Evolutionary conservation across 2,797 vertebrate species (phyloP).

Genomic region (Sandelia bainsii): DNA sequence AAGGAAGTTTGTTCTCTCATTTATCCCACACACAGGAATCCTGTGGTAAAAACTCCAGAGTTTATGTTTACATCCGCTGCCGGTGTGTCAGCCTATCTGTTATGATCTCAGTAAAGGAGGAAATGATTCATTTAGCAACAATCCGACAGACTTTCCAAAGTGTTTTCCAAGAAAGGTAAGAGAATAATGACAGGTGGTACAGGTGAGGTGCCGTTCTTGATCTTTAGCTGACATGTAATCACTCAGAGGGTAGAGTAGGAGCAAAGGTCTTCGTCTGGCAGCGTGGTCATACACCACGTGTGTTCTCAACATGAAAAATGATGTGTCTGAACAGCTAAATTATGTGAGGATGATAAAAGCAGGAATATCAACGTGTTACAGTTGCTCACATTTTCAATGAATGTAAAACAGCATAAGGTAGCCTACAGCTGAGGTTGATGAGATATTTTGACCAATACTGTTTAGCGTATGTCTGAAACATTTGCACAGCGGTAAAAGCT

Average conservation of each 20-base stretch:
- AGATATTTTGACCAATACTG: too few species aligned
- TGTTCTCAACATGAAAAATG: not conserved
- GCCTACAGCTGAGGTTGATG: too few species aligned
- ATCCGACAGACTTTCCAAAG: not conserved
- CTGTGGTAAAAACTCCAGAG: slow-evolving; percentile 16
- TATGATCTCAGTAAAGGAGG: not conserved
- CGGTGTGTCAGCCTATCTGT: not conserved
- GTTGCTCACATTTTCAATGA: too few species aligned
- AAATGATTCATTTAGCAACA: not conserved
- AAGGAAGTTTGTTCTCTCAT: slow-evolving; percentile 42
- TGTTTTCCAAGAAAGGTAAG: not conserved
- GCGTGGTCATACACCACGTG: too few species aligned
- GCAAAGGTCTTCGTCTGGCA: not conserved
- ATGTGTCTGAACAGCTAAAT: not conserved
- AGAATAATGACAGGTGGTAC: not conserved
- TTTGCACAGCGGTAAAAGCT: not conserved
- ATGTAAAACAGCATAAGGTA: too few species aligned
- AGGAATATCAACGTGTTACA: slow-evolving; percentile 15
- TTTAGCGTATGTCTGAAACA: too few species aligned
- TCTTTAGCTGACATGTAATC: not conserved
- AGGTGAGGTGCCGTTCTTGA: too few species aligned
- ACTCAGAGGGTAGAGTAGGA: not conserved
- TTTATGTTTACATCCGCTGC: not conserved
- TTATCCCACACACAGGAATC: not conserved
- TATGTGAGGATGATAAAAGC: slow-evolving; percentile 6